Percentiles rank a stretch among this genome's conserved stretches.
phyloP scores from a whole-genome alignment of 2,113 vertebrate species.

The Lagopus leucura region DNA sequence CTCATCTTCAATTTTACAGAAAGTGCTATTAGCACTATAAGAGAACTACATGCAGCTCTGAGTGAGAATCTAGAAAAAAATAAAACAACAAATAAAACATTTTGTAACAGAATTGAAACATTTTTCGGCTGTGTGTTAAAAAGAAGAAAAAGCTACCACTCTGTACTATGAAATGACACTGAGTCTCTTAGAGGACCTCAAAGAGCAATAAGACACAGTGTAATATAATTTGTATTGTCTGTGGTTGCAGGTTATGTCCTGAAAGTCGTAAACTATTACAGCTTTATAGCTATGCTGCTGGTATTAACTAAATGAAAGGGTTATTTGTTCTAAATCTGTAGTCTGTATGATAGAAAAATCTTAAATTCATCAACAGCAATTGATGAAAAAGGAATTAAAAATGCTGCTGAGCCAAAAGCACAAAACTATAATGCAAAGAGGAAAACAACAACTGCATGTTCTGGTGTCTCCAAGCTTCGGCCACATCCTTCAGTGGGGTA shows the following conservation, averaged over 20 bases:
- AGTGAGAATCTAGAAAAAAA: not conserved
- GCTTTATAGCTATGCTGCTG: conserved; percentile 72
- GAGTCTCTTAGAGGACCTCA: conserved; percentile 47
- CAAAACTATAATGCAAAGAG: not conserved
- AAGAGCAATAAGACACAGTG: conserved; percentile 53
- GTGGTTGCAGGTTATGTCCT: conserved; percentile 76
- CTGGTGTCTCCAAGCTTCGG: not conserved
- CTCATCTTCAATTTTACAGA: not conserved
- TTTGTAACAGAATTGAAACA: not conserved
- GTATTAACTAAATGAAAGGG: conserved; percentile 75
- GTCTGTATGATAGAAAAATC: not conserved
- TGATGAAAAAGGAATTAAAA: conserved; percentile 54
- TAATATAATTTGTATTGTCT: conserved; percentile 77
- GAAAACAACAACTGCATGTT: not conserved
- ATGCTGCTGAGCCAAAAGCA: not conserved
- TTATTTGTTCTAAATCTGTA: conserved; percentile 74
- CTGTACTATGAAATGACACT: conserved; percentile 2
- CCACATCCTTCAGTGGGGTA: not conserved
- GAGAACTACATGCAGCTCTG: not conserved
- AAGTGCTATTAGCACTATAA: not conserved
- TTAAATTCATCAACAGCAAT: conserved; percentile 62
- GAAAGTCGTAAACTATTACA: conserved; percentile 72
- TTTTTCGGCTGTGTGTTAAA: conserved; percentile 33
- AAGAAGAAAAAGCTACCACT: conserved; percentile 39
- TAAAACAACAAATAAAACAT: not conserved